Conservation (phyloP, 2,113 vertebrate species). For the Mastomys natalensis region DNA sequence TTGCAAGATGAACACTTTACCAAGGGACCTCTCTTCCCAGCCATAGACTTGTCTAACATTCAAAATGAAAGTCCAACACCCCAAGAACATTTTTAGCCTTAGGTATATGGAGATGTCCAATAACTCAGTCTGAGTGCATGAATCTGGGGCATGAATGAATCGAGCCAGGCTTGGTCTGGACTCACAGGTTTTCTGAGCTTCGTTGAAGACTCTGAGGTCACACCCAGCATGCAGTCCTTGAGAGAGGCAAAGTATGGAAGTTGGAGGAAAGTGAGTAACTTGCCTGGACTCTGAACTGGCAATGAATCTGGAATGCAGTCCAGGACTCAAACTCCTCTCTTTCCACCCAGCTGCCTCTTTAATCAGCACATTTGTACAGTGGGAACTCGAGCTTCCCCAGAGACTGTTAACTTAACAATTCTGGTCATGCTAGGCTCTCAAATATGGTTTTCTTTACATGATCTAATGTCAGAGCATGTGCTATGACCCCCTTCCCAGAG, state of each 20-base stretch:
- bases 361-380: conserved; percentile 82
- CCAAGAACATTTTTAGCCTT: neutral
- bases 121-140: neutral
- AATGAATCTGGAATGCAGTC: neutral
- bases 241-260: neutral
- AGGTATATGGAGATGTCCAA: neutral
- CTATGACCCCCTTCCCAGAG: conserved; percentile 64
- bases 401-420: conserved; percentile 87
- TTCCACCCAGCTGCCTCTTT: neutral
- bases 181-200: neutral
- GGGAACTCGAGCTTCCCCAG: conserved; percentile 90
- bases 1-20: neutral
- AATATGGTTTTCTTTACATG: conserved; percentile 79
- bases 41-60: neutral
- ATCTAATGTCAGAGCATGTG: conserved; percentile 81
- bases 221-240: too few species aligned
- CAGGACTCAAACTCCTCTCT: neutral
- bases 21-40: neutral
- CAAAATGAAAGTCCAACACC: neutral
- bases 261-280: neutral
- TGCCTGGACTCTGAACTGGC: neutral
- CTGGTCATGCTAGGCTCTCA: conserved; percentile 86
- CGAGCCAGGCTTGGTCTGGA: neutral
- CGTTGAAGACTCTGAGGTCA: neutral
- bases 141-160: neutral